These are phyloP conservation scores for Phyllostomus hastatus DNA, from an alignment of 2,113 vertebrate species.

Conservation along the genomic window DNA sequence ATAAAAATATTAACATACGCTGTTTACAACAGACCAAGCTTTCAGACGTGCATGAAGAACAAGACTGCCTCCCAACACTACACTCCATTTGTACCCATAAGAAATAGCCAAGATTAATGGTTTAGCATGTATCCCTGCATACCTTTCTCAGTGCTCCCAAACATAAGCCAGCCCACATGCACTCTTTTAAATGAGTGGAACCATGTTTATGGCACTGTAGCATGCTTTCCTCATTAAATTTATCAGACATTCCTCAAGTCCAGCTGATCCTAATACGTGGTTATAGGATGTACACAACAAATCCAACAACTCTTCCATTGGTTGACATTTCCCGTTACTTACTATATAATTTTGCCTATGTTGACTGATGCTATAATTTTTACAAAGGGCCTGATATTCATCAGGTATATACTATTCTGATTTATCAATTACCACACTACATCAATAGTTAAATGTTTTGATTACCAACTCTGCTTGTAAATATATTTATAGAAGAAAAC, in stretches of 20 bases:
- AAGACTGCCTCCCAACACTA: not conserved
- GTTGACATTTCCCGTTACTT: not conserved
- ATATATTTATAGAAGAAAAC: not conserved
- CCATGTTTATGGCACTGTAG: not conserved
- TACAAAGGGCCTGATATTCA: not conserved
- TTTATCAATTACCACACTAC: not conserved
- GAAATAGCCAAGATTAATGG: not conserved
- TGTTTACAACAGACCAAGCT: not conserved
- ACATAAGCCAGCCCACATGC: not conserved
- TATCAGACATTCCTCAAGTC: not conserved
- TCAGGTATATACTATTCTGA: not conserved
- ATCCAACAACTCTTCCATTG: not conserved
- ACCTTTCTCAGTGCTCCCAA: not conserved
- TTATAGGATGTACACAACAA: not conserved
- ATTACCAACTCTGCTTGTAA: not conserved
- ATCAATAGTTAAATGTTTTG: not conserved
- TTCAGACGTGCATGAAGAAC: not conserved
- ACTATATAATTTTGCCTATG: not conserved
- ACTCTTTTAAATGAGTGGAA: not conserved
- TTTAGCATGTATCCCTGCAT: not conserved
- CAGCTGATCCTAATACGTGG: not conserved
- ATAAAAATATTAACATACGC: not conserved
- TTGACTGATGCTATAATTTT: not conserved
- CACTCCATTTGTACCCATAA: not conserved
- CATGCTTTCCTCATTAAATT: not conserved